phyloP scores from a whole-genome alignment of 2,113 vertebrate species.

The Toxotes chatareus region DNA sequence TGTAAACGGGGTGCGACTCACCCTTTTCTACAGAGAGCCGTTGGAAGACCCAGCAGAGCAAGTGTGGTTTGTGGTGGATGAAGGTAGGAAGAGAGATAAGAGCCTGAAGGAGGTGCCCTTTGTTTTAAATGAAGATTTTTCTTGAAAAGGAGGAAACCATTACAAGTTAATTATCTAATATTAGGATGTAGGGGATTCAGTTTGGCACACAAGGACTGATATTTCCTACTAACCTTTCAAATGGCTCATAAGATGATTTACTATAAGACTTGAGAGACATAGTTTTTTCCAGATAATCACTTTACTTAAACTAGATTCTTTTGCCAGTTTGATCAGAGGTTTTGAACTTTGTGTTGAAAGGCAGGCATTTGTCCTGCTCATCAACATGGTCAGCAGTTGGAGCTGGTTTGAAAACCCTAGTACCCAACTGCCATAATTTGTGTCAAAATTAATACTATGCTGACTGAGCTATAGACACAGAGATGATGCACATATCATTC shows the following conservation, averaged over 20 bases:
- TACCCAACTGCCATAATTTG: too few species aligned
- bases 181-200: background rate
- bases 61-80: constrained; percentile 25
- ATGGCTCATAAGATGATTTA: background rate
- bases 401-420: too few species aligned
- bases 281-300: too few species aligned
- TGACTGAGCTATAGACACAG: too few species aligned
- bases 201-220: constrained; percentile 15
- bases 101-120: constrained; percentile 17
- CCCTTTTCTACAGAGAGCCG: constrained; percentile 21
- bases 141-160: constrained; percentile 24
- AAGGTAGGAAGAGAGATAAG: constrained; percentile 62
- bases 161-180: constrained; percentile 2
- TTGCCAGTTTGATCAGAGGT: too few species aligned
- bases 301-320: too few species aligned
- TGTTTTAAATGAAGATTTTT: constrained; percentile 27
- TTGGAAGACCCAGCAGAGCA: constrained; percentile 4
- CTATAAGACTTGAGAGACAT: background rate
- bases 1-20: constrained; percentile 16
- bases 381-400: too few species aligned
- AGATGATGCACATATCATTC: too few species aligned
- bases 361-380: too few species aligned
- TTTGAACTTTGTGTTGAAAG: too few species aligned
- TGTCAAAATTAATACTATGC: too few species aligned
- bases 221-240: constrained; percentile 9